Evolutionary conservation across 1,140 invertebrate genomes (phyloP).

Genomic region (Phymastichus coffea): DNA sequence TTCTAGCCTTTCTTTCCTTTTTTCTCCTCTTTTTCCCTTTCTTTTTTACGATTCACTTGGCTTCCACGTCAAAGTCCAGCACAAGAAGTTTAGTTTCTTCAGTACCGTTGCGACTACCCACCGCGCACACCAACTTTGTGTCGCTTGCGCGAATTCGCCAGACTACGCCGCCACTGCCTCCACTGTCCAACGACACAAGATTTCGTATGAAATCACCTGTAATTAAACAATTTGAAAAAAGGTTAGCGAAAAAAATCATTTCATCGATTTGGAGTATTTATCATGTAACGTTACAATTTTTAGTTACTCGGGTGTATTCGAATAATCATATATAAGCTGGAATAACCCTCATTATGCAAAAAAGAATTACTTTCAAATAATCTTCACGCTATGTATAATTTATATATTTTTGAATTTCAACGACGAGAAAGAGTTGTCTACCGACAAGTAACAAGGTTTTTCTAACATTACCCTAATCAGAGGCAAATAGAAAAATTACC

Average conservation of each 20-base stretch:
- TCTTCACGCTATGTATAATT: neutral
- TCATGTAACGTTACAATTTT: conserved; percentile 8
- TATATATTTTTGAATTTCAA: conserved; percentile 10
- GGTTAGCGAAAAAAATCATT: no score
- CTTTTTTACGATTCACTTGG: conserved; percentile 50
- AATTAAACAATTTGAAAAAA: no score
- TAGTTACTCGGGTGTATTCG: conserved; percentile 25
- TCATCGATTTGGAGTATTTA: no score
- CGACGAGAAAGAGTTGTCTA: neutral
- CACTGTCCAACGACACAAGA: conserved; percentile 87
- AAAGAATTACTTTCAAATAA: conserved; percentile 12
- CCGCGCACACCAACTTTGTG: conserved; percentile 96
- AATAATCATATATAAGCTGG: conserved; percentile 20
- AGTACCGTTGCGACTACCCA: conserved; percentile 96
- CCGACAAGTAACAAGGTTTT: no score
- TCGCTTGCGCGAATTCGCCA: conserved; percentile 96
- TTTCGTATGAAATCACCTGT: conserved; percentile 92
- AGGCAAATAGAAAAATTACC: no score
- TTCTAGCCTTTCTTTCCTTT: no score
- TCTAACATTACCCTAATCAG: no score
- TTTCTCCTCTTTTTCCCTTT: no score
- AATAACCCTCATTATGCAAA: conserved; percentile 2
- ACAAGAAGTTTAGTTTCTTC: conserved; percentile 99
- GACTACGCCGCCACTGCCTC: conserved; percentile 97
- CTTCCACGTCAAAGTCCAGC: conserved; percentile 91